phyloP scores from a whole-genome alignment of 2,888 invertebrate species.

The Cyclophora punctaria region DNA sequence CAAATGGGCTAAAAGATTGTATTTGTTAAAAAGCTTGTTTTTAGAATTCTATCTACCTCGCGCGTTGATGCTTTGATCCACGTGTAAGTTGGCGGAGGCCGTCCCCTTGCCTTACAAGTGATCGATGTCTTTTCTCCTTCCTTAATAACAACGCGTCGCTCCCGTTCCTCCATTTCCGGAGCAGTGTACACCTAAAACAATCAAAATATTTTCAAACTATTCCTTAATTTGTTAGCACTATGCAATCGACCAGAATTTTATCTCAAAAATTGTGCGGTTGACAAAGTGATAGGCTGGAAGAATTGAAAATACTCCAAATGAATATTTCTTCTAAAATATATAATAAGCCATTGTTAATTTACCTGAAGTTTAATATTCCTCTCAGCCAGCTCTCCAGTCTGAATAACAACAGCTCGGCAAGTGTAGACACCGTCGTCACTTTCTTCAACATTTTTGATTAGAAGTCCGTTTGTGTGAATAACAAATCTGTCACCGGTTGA shows the following conservation, averaged over 20 bases:
- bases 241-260: background rate
- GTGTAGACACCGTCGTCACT: slow-evolving; percentile 91
- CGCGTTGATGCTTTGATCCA: slow-evolving; percentile 87
- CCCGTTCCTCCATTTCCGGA: slow-evolving; percentile 80
- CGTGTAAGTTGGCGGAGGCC: slow-evolving; percentile 86
- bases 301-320: too few species aligned
- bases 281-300: too few species aligned
- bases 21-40: too few species aligned
- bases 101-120: slow-evolving; percentile 86
- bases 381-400: slow-evolving; percentile 85
- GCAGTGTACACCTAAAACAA: slow-evolving; percentile 79
- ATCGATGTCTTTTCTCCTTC: slow-evolving; percentile 87
- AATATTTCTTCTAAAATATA: background rate
- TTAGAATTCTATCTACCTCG: slow-evolving; percentile 44
- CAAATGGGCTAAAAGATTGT: too few species aligned
- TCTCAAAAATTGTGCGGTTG: background rate
- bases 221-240: background rate
- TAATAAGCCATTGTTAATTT: slow-evolving; percentile 11
- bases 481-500: slow-evolving; percentile 82
- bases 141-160: slow-evolving; percentile 78
- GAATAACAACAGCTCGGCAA: slow-evolving; percentile 88
- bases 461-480: slow-evolving; percentile 82
- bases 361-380: slow-evolving; percentile 88
- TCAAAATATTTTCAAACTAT: background rate
- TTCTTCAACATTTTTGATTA: slow-evolving; percentile 85